These are phyloP conservation scores for Drosophila melanica DNA, from an alignment of 1,140 invertebrate genomes.

Conservation along the genomic window DNA sequence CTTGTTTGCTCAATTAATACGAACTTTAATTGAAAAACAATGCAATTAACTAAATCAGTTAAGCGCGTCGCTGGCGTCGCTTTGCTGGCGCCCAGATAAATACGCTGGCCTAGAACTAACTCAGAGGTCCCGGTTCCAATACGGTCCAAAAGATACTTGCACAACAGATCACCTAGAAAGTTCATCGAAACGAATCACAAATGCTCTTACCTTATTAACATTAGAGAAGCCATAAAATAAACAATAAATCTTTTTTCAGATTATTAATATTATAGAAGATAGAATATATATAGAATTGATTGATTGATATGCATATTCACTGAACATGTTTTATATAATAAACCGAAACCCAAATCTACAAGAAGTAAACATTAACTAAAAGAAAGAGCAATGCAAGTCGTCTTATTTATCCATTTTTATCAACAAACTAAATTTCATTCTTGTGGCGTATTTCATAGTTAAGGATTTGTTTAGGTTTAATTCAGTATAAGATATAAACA, in stretches of 20 bases:
- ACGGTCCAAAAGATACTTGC: background rate
- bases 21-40: conserved; percentile 82
- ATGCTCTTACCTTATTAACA: background rate
- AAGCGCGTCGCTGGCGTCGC: conserved; percentile 60
- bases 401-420: too few species aligned
- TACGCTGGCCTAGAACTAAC: conserved; percentile 3
- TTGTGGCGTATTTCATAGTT: too few species aligned
- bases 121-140: conserved; percentile 15
- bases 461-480: too few species aligned
- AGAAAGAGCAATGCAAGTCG: background rate
- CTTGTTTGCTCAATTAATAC: conserved; percentile 78
- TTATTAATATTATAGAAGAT: too few species aligned
- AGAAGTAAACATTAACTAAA: too few species aligned
- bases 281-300: too few species aligned
- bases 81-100: conserved; percentile 58
- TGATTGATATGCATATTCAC: too few species aligned
- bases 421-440: background rate
- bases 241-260: too few species aligned
- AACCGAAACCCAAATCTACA: too few species aligned
- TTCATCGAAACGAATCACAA: background rate
- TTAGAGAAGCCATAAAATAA: too few species aligned
- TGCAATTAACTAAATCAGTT: conserved; percentile 83
- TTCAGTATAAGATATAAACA: too few species aligned
- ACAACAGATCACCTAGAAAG: background rate
- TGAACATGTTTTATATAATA: too few species aligned